phyloP scores from a whole-genome alignment of 53 echinoderm and acorn worm species.

The Stichopus horrens region DNA sequence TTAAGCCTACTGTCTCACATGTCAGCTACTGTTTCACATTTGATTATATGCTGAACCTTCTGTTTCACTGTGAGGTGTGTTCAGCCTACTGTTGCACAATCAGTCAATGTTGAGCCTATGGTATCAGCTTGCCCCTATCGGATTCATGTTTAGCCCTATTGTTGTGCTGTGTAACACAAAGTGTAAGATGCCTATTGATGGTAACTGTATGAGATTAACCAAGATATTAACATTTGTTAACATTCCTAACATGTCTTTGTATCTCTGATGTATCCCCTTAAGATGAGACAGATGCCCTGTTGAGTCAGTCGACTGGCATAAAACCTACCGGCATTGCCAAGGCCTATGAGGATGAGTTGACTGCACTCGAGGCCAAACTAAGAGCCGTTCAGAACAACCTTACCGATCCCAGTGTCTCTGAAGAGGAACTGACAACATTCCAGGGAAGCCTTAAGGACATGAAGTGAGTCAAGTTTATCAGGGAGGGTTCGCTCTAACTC shows the following conservation, averaged over 20 bases:
- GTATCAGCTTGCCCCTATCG: too few species aligned
- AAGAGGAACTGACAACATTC: slow-evolving; percentile 56
- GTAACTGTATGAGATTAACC: not conserved
- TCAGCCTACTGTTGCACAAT: too few species aligned
- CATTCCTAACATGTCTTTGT: not conserved
- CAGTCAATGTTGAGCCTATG: too few species aligned
- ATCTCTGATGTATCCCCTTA: not conserved
- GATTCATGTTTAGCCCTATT: too few species aligned
- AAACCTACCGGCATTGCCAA: slow-evolving; percentile 62
- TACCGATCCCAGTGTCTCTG: slow-evolving; percentile 61
- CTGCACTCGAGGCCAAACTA: slow-evolving; percentile 58
- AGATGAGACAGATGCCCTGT: slow-evolving; percentile 71
- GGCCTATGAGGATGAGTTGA: slow-evolving; percentile 72
- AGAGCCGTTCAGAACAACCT: slow-evolving; percentile 45
- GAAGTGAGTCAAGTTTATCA: slow-evolving; percentile 47
- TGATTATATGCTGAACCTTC: too few species aligned
- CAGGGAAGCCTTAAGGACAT: slow-evolving; percentile 60
- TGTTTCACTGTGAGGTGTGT: too few species aligned
- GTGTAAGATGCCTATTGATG: not conserved
- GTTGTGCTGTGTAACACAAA: too few species aligned
- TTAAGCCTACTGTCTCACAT: too few species aligned
- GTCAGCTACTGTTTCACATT: too few species aligned
- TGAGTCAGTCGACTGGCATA: slow-evolving; percentile 60
- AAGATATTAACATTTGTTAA: too few species aligned
- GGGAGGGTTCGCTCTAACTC: not conserved